Evolutionary conservation across 2,113 vertebrate genomes (phyloP).

Genomic region (Ardeotis arabs): DNA sequence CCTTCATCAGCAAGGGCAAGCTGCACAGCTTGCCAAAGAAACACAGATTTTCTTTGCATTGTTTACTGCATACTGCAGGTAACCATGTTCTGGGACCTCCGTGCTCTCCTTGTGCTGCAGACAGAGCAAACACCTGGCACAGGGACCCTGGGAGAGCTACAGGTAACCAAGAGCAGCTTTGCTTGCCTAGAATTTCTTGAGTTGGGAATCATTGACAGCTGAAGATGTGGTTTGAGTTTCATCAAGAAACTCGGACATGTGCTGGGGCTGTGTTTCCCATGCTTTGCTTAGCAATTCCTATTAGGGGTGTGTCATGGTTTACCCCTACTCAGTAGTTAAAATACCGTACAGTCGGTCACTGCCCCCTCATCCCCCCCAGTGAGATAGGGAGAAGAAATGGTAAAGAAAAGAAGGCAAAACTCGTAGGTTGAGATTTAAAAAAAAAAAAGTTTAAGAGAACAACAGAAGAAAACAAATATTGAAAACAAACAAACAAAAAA

Average conservation of each 20-base stretch:
- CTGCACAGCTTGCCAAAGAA: not conserved
- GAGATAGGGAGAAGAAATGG: no score
- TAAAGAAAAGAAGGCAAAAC: no score
- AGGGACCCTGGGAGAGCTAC: not conserved
- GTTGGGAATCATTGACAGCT: not conserved
- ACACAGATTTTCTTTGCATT: not conserved
- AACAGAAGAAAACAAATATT: no score
- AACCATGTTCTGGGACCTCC: not conserved
- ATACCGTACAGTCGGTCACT: no score
- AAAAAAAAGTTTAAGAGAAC: no score
- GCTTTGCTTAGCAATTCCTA: not conserved
- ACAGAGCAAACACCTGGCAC: not conserved
- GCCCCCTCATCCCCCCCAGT: no score
- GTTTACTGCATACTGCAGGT: not conserved
- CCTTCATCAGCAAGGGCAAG: not conserved
- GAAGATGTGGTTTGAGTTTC: slow-evolving; percentile 23
- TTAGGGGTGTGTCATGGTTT: not conserved
- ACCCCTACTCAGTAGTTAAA: no score
- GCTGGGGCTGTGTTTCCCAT: not conserved
- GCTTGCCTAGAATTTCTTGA: not conserved
- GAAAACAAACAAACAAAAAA: no score
- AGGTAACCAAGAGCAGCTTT: not conserved
- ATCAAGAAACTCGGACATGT: not conserved
- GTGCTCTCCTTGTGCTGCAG: not conserved
- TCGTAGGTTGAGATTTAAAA: no score